Evolutionary conservation across 2,888 invertebrate species (phyloP), one percentile per base, ranked within the genome.

Genomic region (Catocala nupta): DNA sequence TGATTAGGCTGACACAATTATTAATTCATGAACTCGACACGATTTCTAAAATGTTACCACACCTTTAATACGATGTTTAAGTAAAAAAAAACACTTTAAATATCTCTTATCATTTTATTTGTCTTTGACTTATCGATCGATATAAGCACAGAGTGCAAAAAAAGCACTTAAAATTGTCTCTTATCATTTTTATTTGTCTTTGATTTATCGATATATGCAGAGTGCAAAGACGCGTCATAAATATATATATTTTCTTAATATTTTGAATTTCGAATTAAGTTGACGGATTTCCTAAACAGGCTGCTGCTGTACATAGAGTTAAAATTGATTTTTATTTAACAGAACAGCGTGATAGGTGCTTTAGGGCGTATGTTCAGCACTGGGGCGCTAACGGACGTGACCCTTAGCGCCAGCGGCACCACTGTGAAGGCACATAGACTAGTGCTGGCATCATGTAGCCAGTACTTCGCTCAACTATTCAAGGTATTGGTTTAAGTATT

Each of bases 391-490:
- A 97, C 98, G 59, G 98, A 98, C 89, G 97, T 98, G 54, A 98
- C 98, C 10, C 94, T 98, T 52, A 97, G 97, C 71, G 98, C 98
- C 5, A 97, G 97, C 77, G 97, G 97, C 25, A 96, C 97, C 67
- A 96, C 96, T n/a, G 94, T 98, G 73, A 96, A 96, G 80, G 98
- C 98, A 1, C 98, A 98, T 90, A 96, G 96, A 81, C 96, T 98
- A 56, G 97, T 98, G 55, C 93, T 98, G 61, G 98, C 98, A 34
- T 97, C 98, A 70, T 98, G 98, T 92, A 98, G 98, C 90, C 96
- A 97, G 75, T 98, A 98, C 92, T 98, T 98, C 89, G 96, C 97
- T 80, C 97, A 98, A 82, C 94, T 98, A 69, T 98, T 98, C 93
- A 97, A 97, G 96, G 97, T 97, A 39, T 39, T 39, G 36, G 6